Evolutionary conservation across 2,797 vertebrate genomes (phyloP), one percentile per base, ranked within the genome.

Genomic region (Austrolebias charrua): DNA sequence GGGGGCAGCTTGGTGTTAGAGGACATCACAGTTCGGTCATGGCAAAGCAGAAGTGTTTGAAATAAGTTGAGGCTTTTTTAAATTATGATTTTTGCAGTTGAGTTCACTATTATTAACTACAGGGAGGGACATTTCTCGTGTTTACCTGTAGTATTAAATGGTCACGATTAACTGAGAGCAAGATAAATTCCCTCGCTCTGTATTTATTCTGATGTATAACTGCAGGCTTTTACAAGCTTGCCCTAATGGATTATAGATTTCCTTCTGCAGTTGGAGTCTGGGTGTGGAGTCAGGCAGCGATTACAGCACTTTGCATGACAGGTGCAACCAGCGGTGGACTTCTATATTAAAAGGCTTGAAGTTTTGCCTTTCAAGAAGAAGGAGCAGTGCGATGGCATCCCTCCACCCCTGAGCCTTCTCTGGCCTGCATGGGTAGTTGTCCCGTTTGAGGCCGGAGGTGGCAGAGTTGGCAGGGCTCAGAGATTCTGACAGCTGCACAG

Each of bases 401-500:
- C 47, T 60, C 58, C 47, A 56, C 50, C 73, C 58, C 20, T 4
- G 35, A 56, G 73, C 50, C 54, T 53, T 79, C 18, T 11, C 57
- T 53, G 74, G 59, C 53, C 66, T 45, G 31, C 43, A 45, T 18
- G 59, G 46, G 69, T 57, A 20, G 18, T 33, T 73, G 69, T 53
- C 45, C 66, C 48, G 33, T 63, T 50, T 60, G 46, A 75, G 49
- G 55, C 66, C 55, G 43, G 68, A 67, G 60, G 71, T 79, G 75
- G 63, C 63, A 58, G 40, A 58, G 54, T 35, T 56, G 45, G 47
- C 63, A 51, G 56, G 29, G 63, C 62, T 76, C 69, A 72, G 65
- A 18, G 50, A 69, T 60, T 72, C 69, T 78, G 83, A 86, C 88
- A 90, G 83, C 85, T 89, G 83, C 74, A 76, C 24, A 4, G 60